These are phyloP conservation scores for Lydus trimaculatus DNA, from an alignment of 2,888 invertebrate species.

Conservation along the genomic window DNA sequence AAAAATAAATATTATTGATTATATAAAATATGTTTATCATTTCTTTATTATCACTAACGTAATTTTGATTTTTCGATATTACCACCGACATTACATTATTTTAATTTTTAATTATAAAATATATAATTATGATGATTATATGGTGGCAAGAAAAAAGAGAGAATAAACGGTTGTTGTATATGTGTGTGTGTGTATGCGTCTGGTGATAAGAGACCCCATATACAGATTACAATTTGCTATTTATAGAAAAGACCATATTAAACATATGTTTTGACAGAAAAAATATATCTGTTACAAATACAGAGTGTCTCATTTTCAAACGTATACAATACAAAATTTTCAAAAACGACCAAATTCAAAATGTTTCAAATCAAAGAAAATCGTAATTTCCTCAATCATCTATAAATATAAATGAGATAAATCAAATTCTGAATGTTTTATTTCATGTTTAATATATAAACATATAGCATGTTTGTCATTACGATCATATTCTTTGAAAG, in stretches of 20 bases:
- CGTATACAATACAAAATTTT: too few relatives aligned
- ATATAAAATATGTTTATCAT: not conserved
- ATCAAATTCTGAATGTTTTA: too few relatives aligned
- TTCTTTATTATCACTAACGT: not conserved
- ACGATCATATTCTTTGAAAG: too few relatives aligned
- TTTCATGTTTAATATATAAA: too few relatives aligned
- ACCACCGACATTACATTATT: too few relatives aligned
- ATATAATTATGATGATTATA: not conserved
- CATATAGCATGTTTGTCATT: too few relatives aligned
- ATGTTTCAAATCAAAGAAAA: too few relatives aligned
- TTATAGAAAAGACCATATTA: slow-evolving; percentile 4
- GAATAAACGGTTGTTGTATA: not conserved
- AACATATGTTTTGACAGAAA: not conserved
- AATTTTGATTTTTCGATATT: too few relatives aligned
- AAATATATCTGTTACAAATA: not conserved
- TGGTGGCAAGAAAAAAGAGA: not conserved
- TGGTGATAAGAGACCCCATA: slow-evolving; percentile 8
- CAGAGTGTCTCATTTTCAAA: not conserved
- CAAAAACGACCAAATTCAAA: too few relatives aligned
- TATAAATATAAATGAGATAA: too few relatives aligned
- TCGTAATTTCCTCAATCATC: too few relatives aligned
- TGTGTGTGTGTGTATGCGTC: not conserved
- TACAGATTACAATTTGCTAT: slow-evolving; percentile 1
- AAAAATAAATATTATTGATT: not conserved
- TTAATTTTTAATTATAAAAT: not conserved